Base-by-base conservation (phyloP, 1,140 invertebrate genomes). In the Liolophura sinensis region DNA sequence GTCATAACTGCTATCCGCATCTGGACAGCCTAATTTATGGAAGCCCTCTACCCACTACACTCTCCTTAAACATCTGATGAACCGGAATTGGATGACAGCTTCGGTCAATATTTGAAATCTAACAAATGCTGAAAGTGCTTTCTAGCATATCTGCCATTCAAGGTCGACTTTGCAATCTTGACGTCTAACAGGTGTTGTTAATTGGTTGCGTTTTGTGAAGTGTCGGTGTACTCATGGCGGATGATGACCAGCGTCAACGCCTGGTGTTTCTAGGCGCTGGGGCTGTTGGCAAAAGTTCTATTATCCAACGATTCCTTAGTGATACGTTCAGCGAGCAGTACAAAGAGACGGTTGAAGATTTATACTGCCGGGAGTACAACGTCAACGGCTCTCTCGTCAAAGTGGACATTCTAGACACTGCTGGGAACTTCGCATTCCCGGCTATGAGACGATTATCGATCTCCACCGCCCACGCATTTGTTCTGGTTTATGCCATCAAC, bases 321-420 rank as follows among this genome's bases (percentile, higher is more conserved):
- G 92, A 93, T 77, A 90, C 90, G 15, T 95, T 92, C 79, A 88
- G 87, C 24, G 92, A 93, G 73, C 92, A 92, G 76, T 94, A 95
- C 78, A 87, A 90, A 69, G 90, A 92, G 61, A 95, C 93, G 1
- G 91, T 95, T 3, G 93, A 95, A 78, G 93, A 95, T 81, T 85
- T 95, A 4, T 93, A 93, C 80, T 93, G 90, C 74, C 87, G 91
- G 57, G 92, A 94, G 82, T 95, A 92, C 78, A 89, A 92, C 69
- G 85, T 94, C 49, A 70, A 78, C 57, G 78, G 78, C 20, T 46
- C 40, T n/a, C 18, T 27, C 1, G 49, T 61, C 67, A 61, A 82
- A 61, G 92, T 94, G 51, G 92, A 95, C 77, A 91, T 95, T 54
- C 78, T 95, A 72, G 93, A 94, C 79, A 95, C 93, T 15, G 91